phyloP scores from a whole-genome alignment of 30 jellyfish, hydroid and myxozoan genomes.

The Aurelia sp. region DNA sequence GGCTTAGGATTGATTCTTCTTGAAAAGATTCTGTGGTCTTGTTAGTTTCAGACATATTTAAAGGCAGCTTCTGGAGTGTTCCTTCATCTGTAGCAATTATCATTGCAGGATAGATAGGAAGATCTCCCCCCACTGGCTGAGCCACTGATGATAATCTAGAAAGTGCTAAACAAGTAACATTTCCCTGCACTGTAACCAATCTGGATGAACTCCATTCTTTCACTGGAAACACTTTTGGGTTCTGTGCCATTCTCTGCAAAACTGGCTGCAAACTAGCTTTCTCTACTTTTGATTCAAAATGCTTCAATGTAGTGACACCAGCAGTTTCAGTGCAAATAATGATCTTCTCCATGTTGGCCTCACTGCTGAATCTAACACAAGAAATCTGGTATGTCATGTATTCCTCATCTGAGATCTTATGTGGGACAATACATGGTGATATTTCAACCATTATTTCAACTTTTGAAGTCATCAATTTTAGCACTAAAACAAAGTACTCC shows the following conservation, averaged over 20 bases:
- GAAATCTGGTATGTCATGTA: conserved; percentile 48
- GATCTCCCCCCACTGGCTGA: conserved; percentile 19
- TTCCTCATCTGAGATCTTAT: conserved; percentile 48
- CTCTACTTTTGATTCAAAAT: conserved; percentile 70
- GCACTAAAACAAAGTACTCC: conserved; percentile 71
- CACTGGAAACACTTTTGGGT: conserved; percentile 26
- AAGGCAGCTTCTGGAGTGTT: conserved; percentile 4
- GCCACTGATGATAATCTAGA: conserved; percentile 4
- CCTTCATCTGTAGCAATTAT: conserved; percentile 38
- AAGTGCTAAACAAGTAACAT: conserved; percentile 28
- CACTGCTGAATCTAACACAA: conserved; percentile 52
- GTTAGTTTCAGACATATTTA: conserved; percentile 18
- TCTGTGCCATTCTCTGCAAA: conserved; percentile 63
- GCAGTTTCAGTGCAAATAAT: conserved; percentile 66
- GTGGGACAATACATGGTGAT: conserved; percentile 84
- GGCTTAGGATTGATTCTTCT: conserved; percentile 34
- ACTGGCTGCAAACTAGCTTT: conserved; percentile 72
- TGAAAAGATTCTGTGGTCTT: not conserved
- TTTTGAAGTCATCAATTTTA: conserved; percentile 26
- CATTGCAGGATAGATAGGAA: conserved; percentile 16
- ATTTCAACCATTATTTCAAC: conserved; percentile 65
- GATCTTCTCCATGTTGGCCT: conserved; percentile 47
- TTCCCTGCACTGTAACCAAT: conserved; percentile 24
- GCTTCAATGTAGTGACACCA: conserved; percentile 45
- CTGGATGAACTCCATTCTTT: conserved; percentile 53